Conservation (phyloP, 1,140 invertebrate species). For the Babylonia areolata region DNA sequence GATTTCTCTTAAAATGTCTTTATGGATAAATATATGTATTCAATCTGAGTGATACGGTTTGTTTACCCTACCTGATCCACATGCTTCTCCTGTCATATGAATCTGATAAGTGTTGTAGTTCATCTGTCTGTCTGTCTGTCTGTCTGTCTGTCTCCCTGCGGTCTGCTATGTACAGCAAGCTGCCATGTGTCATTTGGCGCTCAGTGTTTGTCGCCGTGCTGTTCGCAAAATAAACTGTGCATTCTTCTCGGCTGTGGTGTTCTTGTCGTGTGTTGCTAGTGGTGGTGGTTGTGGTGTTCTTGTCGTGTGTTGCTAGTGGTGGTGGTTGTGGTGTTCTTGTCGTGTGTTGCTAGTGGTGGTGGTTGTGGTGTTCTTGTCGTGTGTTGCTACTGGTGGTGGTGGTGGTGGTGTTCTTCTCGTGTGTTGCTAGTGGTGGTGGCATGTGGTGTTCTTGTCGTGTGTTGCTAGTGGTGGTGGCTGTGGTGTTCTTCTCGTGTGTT, state of each 20-base stretch:
- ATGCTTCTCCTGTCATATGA: no score
- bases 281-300: neutral
- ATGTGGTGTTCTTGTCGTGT: neutral
- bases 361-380: no score
- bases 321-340: neutral
- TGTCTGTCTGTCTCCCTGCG: neutral
- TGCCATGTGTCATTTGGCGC: neutral
- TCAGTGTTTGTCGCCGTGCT: slow-evolving; percentile 8
- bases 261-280: neutral
- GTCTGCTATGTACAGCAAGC: neutral
- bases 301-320: neutral
- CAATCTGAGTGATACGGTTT: no score
- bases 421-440: neutral
- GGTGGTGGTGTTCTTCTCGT: no score
- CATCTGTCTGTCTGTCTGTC: neutral
- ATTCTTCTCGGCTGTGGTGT: neutral
- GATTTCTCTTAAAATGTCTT: no score
- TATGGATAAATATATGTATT: no score
- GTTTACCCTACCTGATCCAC: no score
- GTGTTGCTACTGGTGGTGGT: no score
- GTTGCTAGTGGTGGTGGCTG: no score
- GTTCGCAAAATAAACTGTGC: slow-evolving; percentile 14
- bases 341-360: neutral
- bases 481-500: no score
- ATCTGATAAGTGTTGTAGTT: no score